Evolutionary conservation across 2,797 vertebrate genomes (phyloP).

Genomic region (Hozukius guyotensis): DNA sequence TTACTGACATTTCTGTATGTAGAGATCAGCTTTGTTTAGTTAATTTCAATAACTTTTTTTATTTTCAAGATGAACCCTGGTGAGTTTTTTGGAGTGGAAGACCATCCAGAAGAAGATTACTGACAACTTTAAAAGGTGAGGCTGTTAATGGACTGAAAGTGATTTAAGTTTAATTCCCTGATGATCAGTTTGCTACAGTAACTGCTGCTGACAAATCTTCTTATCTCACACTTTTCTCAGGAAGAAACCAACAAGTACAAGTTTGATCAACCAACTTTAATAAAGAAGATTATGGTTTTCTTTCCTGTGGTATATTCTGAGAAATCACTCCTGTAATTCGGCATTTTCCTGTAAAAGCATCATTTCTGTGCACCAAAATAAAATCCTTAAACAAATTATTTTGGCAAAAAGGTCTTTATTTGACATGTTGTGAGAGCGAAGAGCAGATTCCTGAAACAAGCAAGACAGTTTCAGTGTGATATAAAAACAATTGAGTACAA

Average conservation of each 20-base stretch:
- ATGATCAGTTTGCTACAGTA: not conserved
- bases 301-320: not conserved
- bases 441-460: constrained; percentile 4
- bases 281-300: not conserved
- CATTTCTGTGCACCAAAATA: constrained; percentile 19
- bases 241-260: not conserved
- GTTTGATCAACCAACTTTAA: not conserved
- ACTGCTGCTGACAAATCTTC: constrained; percentile 2
- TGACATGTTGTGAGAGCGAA: constrained; percentile 11
- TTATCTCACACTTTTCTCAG: constrained; percentile 15
- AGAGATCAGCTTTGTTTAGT: not conserved
- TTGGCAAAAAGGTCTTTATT: constrained; percentile 64
- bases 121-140: constrained; percentile 15
- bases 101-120: not conserved
- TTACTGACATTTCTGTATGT: not conserved
- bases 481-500: not conserved
- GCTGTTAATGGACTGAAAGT: too few species aligned
- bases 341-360: not conserved
- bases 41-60: not conserved
- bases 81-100: not conserved
- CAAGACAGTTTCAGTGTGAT: constrained; percentile 19
- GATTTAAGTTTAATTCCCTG: not conserved
- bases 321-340: not conserved
- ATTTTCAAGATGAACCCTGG: not conserved
- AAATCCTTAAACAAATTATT: constrained; percentile 15